A percentile compares a stretch with the other conserved stretches of the same genome.
Conservation (phyloP, 1,140 invertebrate genomes). For the Eubasilissa regina region DNA sequence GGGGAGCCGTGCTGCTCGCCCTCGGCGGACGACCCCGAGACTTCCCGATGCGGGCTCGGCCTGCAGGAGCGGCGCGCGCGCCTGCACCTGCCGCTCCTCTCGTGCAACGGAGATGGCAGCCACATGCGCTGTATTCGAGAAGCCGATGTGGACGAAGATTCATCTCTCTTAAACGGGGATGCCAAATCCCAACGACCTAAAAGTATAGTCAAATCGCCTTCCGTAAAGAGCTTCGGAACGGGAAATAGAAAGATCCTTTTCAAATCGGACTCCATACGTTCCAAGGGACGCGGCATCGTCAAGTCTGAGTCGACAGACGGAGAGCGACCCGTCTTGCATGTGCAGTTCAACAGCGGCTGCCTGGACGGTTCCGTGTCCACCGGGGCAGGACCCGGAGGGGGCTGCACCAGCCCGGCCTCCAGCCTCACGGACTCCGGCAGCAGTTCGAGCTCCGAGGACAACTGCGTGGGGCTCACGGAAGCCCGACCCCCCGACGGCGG, state of each 20-base stretch:
- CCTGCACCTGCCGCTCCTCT: slow-evolving; percentile 17
- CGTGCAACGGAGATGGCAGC: slow-evolving; percentile 27
- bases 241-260: slow-evolving; percentile 44
- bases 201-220: slow-evolving; percentile 60
- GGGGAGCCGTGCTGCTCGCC: slow-evolving; percentile 34
- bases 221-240: slow-evolving; percentile 40
- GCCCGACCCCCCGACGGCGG: slow-evolving; percentile 82
- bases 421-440: slow-evolving; percentile 60
- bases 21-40: slow-evolving; percentile 51
- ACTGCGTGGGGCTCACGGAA: slow-evolving; percentile 77
- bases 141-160: slow-evolving; percentile 47
- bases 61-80: slow-evolving; percentile 40
- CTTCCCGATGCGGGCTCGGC: slow-evolving; percentile 16
- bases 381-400: slow-evolving; percentile 67
- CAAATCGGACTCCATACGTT: slow-evolving; percentile 45
- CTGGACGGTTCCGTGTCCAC: slow-evolving; percentile 65
- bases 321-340: slow-evolving; percentile 72
- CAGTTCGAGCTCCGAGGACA: slow-evolving; percentile 74
- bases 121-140: slow-evolving; percentile 53
- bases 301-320: slow-evolving; percentile 59
- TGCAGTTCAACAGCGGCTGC: slow-evolving; percentile 73
- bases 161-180: slow-evolving; percentile 15
- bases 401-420: slow-evolving; percentile 68
- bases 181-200: slow-evolving; percentile 46
- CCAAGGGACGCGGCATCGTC: slow-evolving; percentile 42